A percentile compares a stretch with the other conserved stretches of the same genome.
These are phyloP conservation scores for Tipula confusa DNA, from an alignment of 2,888 invertebrate genomes.

Conservation along the genomic window DNA sequence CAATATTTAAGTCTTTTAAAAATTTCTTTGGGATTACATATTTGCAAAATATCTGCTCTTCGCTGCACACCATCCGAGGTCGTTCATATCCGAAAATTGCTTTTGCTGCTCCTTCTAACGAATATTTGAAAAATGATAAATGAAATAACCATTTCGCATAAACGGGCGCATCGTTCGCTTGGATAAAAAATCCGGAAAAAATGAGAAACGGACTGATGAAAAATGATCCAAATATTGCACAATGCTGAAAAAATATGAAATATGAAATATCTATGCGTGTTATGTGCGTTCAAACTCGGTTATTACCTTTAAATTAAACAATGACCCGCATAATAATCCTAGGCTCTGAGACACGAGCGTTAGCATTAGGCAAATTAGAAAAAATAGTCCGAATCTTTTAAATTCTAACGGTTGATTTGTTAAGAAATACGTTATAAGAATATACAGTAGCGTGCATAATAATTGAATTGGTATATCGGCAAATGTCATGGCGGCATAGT, in stretches of 20 bases:
- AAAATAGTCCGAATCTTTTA: slow-evolving; percentile 65
- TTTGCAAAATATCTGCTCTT: slow-evolving; percentile 63
- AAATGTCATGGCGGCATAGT: slow-evolving; percentile 72
- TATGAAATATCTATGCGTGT: no score
- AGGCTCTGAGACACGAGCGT: slow-evolving; percentile 82
- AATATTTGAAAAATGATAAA: slow-evolving; percentile 82
- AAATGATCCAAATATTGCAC: slow-evolving; percentile 85
- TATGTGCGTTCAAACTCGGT: neutral
- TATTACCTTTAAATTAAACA: slow-evolving; percentile 68
- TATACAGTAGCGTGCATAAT: slow-evolving; percentile 69
- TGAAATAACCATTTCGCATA: slow-evolving; percentile 82
- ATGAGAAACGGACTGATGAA: slow-evolving; percentile 80
- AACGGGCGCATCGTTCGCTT: slow-evolving; percentile 71
- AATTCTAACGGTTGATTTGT: slow-evolving; percentile 80
- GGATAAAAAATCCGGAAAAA: slow-evolving; percentile 91
- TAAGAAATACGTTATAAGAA: slow-evolving; percentile 75
- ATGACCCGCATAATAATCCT: slow-evolving; percentile 79
- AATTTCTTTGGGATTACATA: slow-evolving; percentile 66
- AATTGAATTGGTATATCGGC: slow-evolving; percentile 80
- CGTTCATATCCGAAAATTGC: slow-evolving; percentile 80
- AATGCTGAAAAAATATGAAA: slow-evolving; percentile 61
- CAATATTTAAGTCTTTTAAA: slow-evolving; percentile 69
- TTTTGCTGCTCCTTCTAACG: slow-evolving; percentile 75
- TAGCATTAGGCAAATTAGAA: slow-evolving; percentile 67
- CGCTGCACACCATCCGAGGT: slow-evolving; percentile 66